Percentiles rank a stretch among this genome's conserved stretches.
Evolutionary conservation across 2,888 invertebrate genomes (phyloP).

Genomic region (Tiphia femorata): DNA sequence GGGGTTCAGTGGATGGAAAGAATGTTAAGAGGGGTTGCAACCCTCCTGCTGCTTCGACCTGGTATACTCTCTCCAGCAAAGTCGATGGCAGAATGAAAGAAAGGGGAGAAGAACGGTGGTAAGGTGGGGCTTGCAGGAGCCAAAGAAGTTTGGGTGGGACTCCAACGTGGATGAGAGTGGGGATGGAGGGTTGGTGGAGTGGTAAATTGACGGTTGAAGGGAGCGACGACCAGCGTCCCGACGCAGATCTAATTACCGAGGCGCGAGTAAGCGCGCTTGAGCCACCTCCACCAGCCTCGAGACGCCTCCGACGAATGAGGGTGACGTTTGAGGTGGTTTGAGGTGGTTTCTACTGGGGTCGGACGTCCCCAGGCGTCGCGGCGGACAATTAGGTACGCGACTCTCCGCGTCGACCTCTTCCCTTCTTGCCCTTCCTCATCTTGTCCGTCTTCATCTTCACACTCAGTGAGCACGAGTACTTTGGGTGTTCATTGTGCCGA

Average conservation of each 20-base stretch:
- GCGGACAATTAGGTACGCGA: conserved; percentile 59
- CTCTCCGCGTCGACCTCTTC: conserved; percentile 37
- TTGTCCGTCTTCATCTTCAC: not conserved
- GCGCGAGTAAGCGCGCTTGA: conserved; percentile 55
- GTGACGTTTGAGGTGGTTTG: too few species aligned
- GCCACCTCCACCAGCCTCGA: conserved; percentile 42
- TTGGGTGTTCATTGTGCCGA: too few species aligned
- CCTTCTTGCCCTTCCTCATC: conserved; percentile 10
- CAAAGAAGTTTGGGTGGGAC: conserved; percentile 3
- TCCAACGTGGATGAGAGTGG: conserved; percentile 17
- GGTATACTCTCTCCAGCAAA: too few species aligned
- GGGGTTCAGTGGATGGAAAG: too few species aligned
- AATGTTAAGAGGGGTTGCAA: too few species aligned
- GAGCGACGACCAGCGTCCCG: conserved; percentile 48
- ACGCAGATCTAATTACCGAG: conserved; percentile 61
- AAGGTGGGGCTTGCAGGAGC: not conserved
- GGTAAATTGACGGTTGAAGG: conserved; percentile 53
- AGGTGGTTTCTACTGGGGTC: too few species aligned
- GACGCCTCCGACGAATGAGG: conserved; percentile 36
- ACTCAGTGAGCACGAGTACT: conserved; percentile 13
- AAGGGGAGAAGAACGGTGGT: not conserved
- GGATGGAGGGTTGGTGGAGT: conserved; percentile 31
- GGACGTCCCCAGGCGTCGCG: conserved; percentile 38
- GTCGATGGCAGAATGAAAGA: not conserved
- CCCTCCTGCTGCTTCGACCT: too few species aligned